phyloP scores from a whole-genome alignment of 2,797 vertebrate species.

The Helarctos malayanus region DNA sequence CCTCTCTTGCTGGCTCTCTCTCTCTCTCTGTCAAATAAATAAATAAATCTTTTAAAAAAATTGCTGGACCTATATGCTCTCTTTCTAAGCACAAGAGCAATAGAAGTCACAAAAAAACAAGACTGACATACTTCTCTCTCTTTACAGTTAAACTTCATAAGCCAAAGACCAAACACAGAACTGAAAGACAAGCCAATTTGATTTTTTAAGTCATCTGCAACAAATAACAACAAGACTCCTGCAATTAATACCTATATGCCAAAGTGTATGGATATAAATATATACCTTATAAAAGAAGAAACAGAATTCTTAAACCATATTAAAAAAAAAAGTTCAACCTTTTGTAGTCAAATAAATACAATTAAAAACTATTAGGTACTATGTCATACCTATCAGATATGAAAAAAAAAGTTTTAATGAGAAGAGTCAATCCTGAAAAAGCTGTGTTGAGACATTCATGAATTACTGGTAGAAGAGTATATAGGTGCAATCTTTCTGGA shows the following conservation, averaged over 20 bases:
- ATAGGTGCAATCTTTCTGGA: background rate
- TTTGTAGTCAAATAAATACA: slow-evolving; percentile 32
- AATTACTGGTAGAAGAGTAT: background rate
- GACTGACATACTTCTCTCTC: background rate
- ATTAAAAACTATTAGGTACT: background rate
- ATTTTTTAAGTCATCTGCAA: background rate
- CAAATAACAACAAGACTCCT: background rate
- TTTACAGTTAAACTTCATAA: slow-evolving; percentile 60
- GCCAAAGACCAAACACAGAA: background rate
- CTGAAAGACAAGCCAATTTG: background rate
- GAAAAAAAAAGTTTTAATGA: background rate
- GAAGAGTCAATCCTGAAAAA: background rate
- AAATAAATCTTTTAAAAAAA: background rate
- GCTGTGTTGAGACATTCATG: background rate
- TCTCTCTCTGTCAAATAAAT: too few relatives aligned
- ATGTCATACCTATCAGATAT: background rate
- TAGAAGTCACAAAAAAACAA: slow-evolving; percentile 1
- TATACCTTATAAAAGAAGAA: background rate
- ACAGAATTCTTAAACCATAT: background rate
- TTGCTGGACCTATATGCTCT: background rate
- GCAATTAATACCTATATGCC: background rate
- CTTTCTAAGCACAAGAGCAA: slow-evolving; percentile 34
- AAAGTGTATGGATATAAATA: background rate
- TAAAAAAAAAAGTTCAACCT: slow-evolving; percentile 8
- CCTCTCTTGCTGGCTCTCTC: too few relatives aligned